These are phyloP conservation scores for Caradrina kadenii DNA, from an alignment of 2,888 invertebrate genomes.

Conservation along the genomic window DNA sequence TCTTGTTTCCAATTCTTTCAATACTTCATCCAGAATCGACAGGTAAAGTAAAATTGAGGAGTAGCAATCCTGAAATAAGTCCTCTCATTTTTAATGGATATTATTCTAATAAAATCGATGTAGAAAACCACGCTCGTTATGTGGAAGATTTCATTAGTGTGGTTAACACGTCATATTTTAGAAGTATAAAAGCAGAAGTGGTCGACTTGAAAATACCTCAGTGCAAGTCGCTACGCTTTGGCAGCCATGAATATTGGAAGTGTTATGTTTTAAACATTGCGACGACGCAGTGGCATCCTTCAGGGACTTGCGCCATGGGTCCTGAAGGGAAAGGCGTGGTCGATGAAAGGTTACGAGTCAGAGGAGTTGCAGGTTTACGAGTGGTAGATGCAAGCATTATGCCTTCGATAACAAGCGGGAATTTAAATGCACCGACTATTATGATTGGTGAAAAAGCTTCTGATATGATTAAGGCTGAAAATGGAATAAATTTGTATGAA, in stretches of 20 bases:
- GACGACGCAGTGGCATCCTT: slow-evolving; percentile 90
- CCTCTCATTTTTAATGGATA: slow-evolving; percentile 67
- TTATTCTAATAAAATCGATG: slow-evolving; percentile 64
- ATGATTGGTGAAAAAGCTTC: slow-evolving; percentile 92
- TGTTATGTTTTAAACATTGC: slow-evolving; percentile 77
- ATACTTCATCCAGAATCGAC: slow-evolving; percentile 72
- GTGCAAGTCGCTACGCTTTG: slow-evolving; percentile 61
- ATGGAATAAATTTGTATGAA: slow-evolving; percentile 52
- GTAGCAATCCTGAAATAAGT: slow-evolving; percentile 62
- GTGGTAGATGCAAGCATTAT: slow-evolving; percentile 92
- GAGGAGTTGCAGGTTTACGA: slow-evolving; percentile 89
- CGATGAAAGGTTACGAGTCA: slow-evolving; percentile 77
- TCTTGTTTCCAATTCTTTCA: slow-evolving; percentile 54
- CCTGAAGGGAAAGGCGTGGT: slow-evolving; percentile 71
- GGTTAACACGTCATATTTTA: slow-evolving; percentile 67
- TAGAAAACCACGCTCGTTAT: slow-evolving; percentile 63
- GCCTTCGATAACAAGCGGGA: slow-evolving; percentile 91
- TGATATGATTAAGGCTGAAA: slow-evolving; percentile 88
- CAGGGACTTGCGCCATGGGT: slow-evolving; percentile 76
- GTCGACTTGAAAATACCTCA: slow-evolving; percentile 56
- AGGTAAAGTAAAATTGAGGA: slow-evolving; percentile 67
- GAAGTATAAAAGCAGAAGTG: slow-evolving; percentile 58
- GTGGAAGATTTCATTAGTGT: slow-evolving; percentile 65
- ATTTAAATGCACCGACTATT: slow-evolving; percentile 91
- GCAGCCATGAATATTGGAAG: slow-evolving; percentile 70